These are phyloP conservation scores for Malaclemys terrapin DNA, from an alignment of 2,113 vertebrate genomes.

Conservation along the genomic window DNA sequence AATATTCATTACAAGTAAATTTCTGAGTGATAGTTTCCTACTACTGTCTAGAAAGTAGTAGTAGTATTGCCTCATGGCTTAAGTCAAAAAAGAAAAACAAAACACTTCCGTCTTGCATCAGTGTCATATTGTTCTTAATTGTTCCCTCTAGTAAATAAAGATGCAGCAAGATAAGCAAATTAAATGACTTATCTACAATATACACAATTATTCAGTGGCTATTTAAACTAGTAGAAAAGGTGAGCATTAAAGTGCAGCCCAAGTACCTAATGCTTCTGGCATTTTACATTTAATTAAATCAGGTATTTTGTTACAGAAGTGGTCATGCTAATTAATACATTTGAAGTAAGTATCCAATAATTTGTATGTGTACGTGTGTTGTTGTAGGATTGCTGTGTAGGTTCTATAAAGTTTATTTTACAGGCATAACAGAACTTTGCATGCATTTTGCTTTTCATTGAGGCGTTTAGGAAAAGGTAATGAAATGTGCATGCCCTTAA, in stretches of 20 bases:
- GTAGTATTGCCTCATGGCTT: neutral
- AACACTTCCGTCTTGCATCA: neutral
- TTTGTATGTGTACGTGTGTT: neutral
- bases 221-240: neutral
- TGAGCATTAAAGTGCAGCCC: neutral
- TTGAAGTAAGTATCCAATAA: slow-evolving; percentile 13
- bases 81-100: neutral
- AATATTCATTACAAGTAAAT: slow-evolving; percentile 29
- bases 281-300: neutral
- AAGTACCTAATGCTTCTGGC: neutral
- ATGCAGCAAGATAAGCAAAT: neutral
- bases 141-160: neutral
- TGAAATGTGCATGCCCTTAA: slow-evolving; percentile 51
- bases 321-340: neutral
- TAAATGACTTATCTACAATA: neutral
- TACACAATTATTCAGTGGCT: neutral
- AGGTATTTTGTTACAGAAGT: neutral
- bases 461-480: slow-evolving; percentile 3
- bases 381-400: neutral
- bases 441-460: neutral
- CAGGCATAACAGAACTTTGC: neutral
- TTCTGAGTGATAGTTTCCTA: neutral
- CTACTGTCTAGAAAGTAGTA: neutral
- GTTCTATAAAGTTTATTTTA: slow-evolving; percentile 9
- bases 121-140: neutral